Evolutionary conservation across 2,888 invertebrate species (phyloP), one percentile per base, ranked within the genome.

Genomic region (Cactoblastis cactorum): DNA sequence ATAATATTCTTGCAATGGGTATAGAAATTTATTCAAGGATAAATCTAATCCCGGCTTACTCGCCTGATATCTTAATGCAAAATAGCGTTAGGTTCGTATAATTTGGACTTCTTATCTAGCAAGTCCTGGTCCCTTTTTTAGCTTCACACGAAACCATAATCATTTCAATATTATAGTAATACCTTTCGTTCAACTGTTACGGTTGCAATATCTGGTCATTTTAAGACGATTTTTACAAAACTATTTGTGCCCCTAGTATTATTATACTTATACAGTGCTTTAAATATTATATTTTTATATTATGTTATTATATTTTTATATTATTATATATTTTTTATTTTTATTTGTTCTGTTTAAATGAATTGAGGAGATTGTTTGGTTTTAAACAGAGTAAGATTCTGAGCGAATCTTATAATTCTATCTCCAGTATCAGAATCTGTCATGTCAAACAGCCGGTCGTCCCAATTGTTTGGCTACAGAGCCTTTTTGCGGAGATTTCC

Each of bases 401-500:
- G n/a, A 11, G 6, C 19, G 22, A 22, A 9, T 22, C 39, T 22
- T 22, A 1, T 22, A 41, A 41, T 22, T 12, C 22, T 12, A 22
- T 8, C 8, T 12, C 12, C 39, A n/a, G 39, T 5, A 41, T 41
- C 39, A 37, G 37, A 37, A 37, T 41, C 39, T 41, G 37, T 37
- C 37, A 37, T 17, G 37, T 72, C 71, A 76, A 79, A 73, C 69
- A 75, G 69, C 61, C 67, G 64, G 64, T 61, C 65, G 28, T 63
- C 71, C 69, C 67, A 67, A 75, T 80, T 83, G 83, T 83, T 84
- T 81, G 77, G 70, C 67, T 69, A 62, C 65, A 70, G 66, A 79
- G 80, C 81, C 83, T 84, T 83, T 84, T 82, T 77, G 77, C 73
- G 67, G 67, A 84, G 80, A 87, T 87, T 87, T 87, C 87, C 84